phyloP scores from a whole-genome alignment of 1,140 invertebrate species.

The Latrodectus geometricus region DNA sequence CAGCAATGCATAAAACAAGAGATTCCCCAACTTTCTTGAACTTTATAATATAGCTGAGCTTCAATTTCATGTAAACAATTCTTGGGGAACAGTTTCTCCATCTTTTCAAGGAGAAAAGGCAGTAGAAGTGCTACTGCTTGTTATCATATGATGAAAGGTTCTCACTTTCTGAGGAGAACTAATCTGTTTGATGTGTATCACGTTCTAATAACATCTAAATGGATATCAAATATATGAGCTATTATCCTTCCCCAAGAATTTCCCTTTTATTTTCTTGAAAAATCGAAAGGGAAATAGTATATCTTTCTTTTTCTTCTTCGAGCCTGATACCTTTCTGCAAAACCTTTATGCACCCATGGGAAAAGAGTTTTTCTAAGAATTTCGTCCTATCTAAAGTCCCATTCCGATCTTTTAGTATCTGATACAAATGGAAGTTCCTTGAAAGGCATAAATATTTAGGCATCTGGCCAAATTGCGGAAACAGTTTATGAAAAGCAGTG shows the following conservation, averaged over 20 bases:
- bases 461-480: slow-evolving; percentile 45
- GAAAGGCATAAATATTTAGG: slow-evolving; percentile 54
- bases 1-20: slow-evolving; percentile 53
- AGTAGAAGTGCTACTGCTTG: slow-evolving; percentile 24
- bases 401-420: slow-evolving; percentile 29
- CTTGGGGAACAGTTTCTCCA: not conserved
- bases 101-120: not conserved
- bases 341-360: not conserved
- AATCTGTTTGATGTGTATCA: slow-evolving; percentile 21
- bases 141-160: slow-evolving; percentile 8
- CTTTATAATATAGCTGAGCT: slow-evolving; percentile 27
- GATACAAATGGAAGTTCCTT: slow-evolving; percentile 23
- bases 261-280: not conserved
- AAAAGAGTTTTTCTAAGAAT: slow-evolving; percentile 12
- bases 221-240: not conserved
- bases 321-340: not conserved
- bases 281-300: not conserved
- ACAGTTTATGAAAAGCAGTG: slow-evolving; percentile 43
- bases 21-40: slow-evolving; percentile 38
- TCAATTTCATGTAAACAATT: slow-evolving; percentile 19
- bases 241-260: too few relatives aligned
- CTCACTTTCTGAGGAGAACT: slow-evolving; percentile 9
- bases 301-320: not conserved
- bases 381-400: not conserved
- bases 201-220: slow-evolving; percentile 9